These are phyloP conservation scores for Oncorhynchus keta DNA, from an alignment of 2,113 vertebrate species.

Conservation along the genomic window DNA sequence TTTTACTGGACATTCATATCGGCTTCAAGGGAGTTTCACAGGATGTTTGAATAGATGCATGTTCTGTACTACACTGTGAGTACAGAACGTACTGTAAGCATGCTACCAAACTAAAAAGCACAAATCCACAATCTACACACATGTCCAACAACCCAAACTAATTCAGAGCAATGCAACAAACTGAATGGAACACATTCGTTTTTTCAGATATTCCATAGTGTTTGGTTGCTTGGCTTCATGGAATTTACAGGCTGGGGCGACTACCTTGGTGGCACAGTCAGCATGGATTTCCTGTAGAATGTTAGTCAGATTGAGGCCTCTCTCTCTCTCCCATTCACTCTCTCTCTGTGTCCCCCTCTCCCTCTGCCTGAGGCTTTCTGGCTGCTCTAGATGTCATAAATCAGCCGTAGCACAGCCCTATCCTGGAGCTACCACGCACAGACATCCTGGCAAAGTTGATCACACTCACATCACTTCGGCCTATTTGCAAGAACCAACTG, in stretches of 20 bases:
- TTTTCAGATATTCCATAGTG: neutral
- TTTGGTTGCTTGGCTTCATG: neutral
- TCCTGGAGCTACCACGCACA: constrained; percentile 58
- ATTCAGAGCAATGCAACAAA: neutral
- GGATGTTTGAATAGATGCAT: constrained; percentile 50
- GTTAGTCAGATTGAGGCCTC: constrained; percentile 56
- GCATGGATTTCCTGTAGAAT: constrained; percentile 62
- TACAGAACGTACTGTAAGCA: neutral
- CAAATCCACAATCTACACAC: neutral
- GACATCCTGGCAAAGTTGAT: constrained; percentile 65
- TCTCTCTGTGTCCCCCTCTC: constrained; percentile 35
- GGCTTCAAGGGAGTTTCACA: constrained; percentile 57
- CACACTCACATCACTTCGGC: constrained; percentile 59
- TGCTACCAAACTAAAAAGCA: neutral
- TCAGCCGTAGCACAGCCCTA: constrained; percentile 59
- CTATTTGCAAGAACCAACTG: constrained; percentile 54
- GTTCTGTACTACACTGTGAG: constrained; percentile 47
- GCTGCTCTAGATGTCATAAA: constrained; percentile 65
- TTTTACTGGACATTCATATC: constrained; percentile 64
- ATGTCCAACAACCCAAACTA: neutral
- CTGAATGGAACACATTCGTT: neutral
- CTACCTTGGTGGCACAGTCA: constrained; percentile 44
- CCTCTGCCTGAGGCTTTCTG: constrained; percentile 55
- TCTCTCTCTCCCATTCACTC: constrained; percentile 38
- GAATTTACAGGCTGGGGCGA: constrained; percentile 44